Conservation (phyloP, 2,797 vertebrate species). For the Crenichthys baileyi region DNA sequence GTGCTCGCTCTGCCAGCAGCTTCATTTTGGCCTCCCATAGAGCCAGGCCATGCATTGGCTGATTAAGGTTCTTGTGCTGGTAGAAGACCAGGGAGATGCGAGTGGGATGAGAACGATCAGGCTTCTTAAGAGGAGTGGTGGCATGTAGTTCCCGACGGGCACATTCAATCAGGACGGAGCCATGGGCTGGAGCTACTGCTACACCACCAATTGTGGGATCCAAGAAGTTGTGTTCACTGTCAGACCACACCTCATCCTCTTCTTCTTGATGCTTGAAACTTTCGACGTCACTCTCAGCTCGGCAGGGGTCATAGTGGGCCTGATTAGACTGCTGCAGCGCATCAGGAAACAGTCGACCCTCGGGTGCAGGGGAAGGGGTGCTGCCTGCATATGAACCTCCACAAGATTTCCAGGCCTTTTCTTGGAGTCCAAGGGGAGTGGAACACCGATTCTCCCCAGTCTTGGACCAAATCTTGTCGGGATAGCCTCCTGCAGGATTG, state of each 20-base stretch:
- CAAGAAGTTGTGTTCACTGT: slow-evolving; percentile 99
- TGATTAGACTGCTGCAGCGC: slow-evolving; percentile 83
- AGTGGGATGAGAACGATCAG: slow-evolving; percentile 94
- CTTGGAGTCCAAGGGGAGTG: slow-evolving; percentile 82
- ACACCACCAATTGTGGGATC: slow-evolving; percentile 96
- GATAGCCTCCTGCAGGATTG: slow-evolving; percentile 76
- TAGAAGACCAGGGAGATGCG: slow-evolving; percentile 99
- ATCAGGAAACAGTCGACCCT: slow-evolving; percentile 86
- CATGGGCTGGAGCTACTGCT: slow-evolving; percentile 93
- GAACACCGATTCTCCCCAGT: slow-evolving; percentile 84
- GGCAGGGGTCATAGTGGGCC: slow-evolving; percentile 84
- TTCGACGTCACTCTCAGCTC: slow-evolving; percentile 80
- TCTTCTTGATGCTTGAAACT: slow-evolving; percentile 55
- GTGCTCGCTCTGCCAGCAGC: slow-evolving; percentile 90
- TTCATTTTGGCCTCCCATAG: slow-evolving; percentile 99
- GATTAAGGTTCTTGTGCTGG: slow-evolving; percentile 99
- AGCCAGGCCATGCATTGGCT: slow-evolving; percentile 94
- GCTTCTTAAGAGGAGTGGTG: slow-evolving; percentile 95
- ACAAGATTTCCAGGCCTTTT: slow-evolving; percentile 90
- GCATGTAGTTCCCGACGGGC: slow-evolving; percentile 95
- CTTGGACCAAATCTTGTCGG: slow-evolving; percentile 90
- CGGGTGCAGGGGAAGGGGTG: slow-evolving; percentile 79
- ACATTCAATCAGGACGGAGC: slow-evolving; percentile 96
- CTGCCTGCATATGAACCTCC: slow-evolving; percentile 81
- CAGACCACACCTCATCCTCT: slow-evolving; percentile 92